Evolutionary conservation across 2,888 invertebrate species (phyloP).

Genomic region (Meandrusa payeni): DNA sequence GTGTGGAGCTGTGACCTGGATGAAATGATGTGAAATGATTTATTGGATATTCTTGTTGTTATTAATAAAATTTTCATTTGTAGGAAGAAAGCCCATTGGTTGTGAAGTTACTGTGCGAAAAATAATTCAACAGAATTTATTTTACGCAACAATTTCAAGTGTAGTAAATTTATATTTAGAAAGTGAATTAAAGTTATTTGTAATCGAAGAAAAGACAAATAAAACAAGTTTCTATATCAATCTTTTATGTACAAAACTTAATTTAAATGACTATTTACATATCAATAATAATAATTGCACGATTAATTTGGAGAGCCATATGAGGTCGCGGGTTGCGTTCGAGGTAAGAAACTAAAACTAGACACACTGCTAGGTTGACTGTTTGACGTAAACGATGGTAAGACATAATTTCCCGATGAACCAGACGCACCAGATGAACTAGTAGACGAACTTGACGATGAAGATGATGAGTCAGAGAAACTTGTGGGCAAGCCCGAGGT

Average conservation of each 20-base stretch:
- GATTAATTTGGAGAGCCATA: conserved; percentile 60
- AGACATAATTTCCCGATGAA: conserved; percentile 40
- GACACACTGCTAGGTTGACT: conserved; percentile 35
- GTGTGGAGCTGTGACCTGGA: too few relatives aligned
- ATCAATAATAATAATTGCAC: conserved; percentile 34
- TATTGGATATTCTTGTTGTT: neutral
- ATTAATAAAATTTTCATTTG: neutral
- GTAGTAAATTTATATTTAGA: too few relatives aligned
- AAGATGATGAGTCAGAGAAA: conserved; percentile 25
- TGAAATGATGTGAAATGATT: too few relatives aligned
- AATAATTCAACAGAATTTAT: too few relatives aligned
- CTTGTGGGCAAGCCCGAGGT: conserved; percentile 42
- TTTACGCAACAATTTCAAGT: too few relatives aligned
- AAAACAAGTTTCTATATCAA: too few relatives aligned
- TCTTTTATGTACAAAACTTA: too few relatives aligned
- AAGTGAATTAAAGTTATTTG: too few relatives aligned
- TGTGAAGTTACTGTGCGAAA: conserved; percentile 51
- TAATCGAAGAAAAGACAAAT: too few relatives aligned
- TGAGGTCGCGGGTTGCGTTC: conserved; percentile 49
- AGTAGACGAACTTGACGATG: conserved; percentile 33
- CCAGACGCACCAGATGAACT: conserved; percentile 34
- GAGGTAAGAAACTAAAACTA: conserved; percentile 55
- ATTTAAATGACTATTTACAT: conserved; percentile 45
- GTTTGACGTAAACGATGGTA: conserved; percentile 41
- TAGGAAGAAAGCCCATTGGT: conserved; percentile 38